phyloP scores from a whole-genome alignment of 2,797 vertebrate species.

The Tinamus major region DNA sequence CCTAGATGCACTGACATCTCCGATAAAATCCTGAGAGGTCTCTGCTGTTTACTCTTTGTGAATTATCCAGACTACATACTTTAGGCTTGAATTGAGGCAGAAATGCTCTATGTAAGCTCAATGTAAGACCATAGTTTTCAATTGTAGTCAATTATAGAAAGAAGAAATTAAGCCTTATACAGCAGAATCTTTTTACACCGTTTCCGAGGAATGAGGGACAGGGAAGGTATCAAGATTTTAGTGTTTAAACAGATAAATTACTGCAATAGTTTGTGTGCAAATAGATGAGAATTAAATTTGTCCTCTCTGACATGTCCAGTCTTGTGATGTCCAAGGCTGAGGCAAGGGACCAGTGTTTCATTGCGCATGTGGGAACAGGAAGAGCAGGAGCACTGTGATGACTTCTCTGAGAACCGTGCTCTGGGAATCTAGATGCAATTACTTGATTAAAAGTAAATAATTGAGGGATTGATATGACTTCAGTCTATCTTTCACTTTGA shows the following conservation, averaged over 20 bases:
- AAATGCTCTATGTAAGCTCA: neutral
- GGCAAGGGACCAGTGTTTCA: neutral
- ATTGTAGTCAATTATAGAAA: neutral
- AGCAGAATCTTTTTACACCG: neutral
- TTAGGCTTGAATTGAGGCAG: neutral
- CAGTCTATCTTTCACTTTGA: neutral
- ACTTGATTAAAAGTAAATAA: conserved; percentile 37
- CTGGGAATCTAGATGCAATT: conserved; percentile 42
- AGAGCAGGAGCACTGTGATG: neutral
- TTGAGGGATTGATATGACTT: conserved; percentile 2
- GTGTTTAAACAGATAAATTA: neutral
- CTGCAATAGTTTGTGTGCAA: neutral
- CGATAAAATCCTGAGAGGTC: neutral
- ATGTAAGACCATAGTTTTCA: neutral
- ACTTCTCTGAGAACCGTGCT: neutral
- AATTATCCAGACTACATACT: neutral
- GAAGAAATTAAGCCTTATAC: neutral
- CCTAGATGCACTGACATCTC: neutral
- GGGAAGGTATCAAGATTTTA: neutral
- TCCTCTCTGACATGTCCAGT: neutral
- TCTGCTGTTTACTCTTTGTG: neutral
- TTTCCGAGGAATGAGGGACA: neutral
- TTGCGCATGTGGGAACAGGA: neutral
- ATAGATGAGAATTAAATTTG: neutral
- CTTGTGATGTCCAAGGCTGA: neutral